phyloP scores from a whole-genome alignment of 2,113 vertebrate genomes.

The Mobula hypostoma region DNA sequence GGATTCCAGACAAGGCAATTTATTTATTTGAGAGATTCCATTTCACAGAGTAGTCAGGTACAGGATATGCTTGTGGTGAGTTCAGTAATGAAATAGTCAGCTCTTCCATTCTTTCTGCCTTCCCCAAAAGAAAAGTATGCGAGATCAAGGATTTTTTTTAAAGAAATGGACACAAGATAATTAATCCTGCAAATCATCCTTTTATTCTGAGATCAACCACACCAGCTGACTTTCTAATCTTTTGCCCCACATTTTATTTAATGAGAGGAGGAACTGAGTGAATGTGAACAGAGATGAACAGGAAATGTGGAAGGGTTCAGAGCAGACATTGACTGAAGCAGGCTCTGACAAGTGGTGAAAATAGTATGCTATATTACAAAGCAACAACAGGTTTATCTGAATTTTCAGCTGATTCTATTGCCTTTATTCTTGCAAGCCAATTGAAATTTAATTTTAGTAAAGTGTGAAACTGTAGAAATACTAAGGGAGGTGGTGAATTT shows the following conservation, averaged over 20 bases:
- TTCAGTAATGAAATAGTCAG: background rate
- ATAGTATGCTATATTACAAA: background rate
- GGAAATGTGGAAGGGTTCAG: background rate
- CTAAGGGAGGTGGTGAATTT: background rate
- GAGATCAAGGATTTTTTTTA: background rate
- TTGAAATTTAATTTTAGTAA: background rate
- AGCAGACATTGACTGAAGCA: slow-evolving; percentile 8
- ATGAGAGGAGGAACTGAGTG: background rate
- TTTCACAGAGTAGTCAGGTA: background rate
- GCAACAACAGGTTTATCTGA: background rate
- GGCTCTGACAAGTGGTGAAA: background rate
- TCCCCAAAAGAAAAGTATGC: background rate
- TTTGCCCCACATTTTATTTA: background rate
- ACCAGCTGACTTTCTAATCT: background rate
- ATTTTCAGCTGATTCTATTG: background rate
- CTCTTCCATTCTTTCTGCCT: background rate
- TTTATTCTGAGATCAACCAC: background rate
- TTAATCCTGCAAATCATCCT: background rate
- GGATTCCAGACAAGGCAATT: background rate
- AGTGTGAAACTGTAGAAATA: background rate
- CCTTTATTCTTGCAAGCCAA: background rate
- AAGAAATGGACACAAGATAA: background rate
- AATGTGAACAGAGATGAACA: slow-evolving; percentile 1
- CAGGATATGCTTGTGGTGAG: background rate
- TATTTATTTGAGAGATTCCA: background rate